Percentiles rank a stretch among this genome's conserved stretches.
phyloP scores from a whole-genome alignment of 2,888 invertebrate genomes.

The Torymus aiolomorphi region DNA sequence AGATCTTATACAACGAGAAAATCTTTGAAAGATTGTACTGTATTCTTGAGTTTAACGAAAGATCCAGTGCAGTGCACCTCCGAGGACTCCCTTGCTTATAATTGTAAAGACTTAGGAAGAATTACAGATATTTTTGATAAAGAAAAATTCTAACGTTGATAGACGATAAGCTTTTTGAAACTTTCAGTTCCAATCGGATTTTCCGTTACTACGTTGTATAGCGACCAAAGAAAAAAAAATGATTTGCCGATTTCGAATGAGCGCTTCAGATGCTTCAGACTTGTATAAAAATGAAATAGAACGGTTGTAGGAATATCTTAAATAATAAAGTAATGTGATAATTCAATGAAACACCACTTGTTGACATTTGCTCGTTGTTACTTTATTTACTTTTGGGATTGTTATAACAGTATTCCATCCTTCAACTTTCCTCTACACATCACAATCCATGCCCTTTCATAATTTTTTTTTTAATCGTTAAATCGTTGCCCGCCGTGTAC shows the following conservation, averaged over 20 bases:
- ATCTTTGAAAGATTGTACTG: too few relatives aligned
- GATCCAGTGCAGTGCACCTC: constrained; percentile 33
- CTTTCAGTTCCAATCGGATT: constrained; percentile 6
- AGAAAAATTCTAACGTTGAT: constrained; percentile 38
- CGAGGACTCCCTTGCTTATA: constrained; percentile 16
- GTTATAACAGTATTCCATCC: constrained; percentile 48
- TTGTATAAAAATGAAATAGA: constrained; percentile 34
- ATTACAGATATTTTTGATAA: constrained; percentile 52
- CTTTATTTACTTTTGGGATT: constrained; percentile 55
- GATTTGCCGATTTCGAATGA: constrained; percentile 5
- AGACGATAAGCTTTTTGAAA: constrained; percentile 30
- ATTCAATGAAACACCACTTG: constrained; percentile 19
- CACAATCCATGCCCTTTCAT: not conserved
- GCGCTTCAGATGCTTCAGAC: constrained; percentile 28
- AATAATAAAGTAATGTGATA: constrained; percentile 39
- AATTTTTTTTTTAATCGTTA: not conserved
- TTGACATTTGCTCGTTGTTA: constrained; percentile 55
- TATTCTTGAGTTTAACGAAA: too few relatives aligned
- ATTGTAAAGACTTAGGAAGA: constrained; percentile 43
- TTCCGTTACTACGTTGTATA: constrained; percentile 14
- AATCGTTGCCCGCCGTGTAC: constrained; percentile 21
- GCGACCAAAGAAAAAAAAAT: not conserved
- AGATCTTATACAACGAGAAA: too few relatives aligned
- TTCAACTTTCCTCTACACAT: constrained; percentile 22
- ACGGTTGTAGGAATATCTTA: constrained; percentile 38